Base-by-base conservation (phyloP, 2,113 vertebrate genomes). In the Myrmophylax atrothorax region DNA sequence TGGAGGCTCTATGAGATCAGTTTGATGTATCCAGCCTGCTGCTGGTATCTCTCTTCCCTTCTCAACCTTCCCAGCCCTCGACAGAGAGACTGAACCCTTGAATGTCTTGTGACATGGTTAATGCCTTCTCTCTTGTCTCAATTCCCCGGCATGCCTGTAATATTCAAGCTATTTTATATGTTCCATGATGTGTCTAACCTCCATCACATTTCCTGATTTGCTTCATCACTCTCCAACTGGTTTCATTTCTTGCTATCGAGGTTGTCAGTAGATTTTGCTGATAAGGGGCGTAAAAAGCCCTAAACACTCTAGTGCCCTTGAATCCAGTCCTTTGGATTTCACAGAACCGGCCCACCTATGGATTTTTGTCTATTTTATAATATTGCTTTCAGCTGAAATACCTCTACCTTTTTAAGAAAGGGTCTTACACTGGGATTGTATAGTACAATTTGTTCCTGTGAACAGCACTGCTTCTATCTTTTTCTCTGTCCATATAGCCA, bases 221-320 rank as follows among this genome's bases (percentile, higher is more conserved):
- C 19, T 84, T 81, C 8, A 11, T 75, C 18, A 22, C 42, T 35
- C 35, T 84, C 47, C 69, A 62, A 7, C 14, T n/a, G 46, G 10
- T 84, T 89, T 59, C 62, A 72, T 79, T 75, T 79, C 62, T 82
- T 79, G 16, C 42, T 63, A 22, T 75, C 1, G 12, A 68, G 14
- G 6, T 26, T 74, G 10, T 50, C 12, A 10, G 26, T 75, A 10
- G 28, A 64, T 53, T 75, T 82, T 76, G 75, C 46, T 73, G 15
- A 15, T 56, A 78, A 86, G 22, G 14, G 4, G 0, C 2, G 3
- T 3, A 17, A 28, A 55, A 81, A 63, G 0, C 4, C 17, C 12
- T 74, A 31, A 89, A 12, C 18, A 28, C 22, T 74, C 10, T 38
- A 58, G 4, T 56, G 11, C 4, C 25, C 81, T 84, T 59, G 28